A percentile compares a stretch with the other conserved stretches of the same genome.
Conservation (phyloP, 2,113 vertebrate species). For the Scophthalmus maximus region DNA sequence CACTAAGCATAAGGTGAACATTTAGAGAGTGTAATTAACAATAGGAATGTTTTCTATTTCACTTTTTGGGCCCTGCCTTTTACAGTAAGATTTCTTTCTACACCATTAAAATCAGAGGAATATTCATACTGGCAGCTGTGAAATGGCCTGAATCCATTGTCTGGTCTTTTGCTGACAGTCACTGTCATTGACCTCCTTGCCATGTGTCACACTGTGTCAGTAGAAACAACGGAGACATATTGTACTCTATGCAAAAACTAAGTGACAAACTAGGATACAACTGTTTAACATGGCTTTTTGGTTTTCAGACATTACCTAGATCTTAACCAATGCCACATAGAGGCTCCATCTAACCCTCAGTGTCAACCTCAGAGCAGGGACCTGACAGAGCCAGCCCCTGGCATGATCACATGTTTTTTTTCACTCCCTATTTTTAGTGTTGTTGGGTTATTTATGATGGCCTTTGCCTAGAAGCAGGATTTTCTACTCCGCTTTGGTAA, state of each 20-base stretch:
- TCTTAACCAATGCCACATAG: neutral
- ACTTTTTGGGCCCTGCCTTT: neutral
- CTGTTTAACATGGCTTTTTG: slow-evolving; percentile 3
- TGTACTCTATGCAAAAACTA: neutral
- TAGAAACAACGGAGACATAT: neutral
- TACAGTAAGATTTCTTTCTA: neutral
- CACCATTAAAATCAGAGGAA: neutral
- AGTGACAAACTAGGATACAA: neutral
- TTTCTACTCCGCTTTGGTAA: slow-evolving; percentile 33
- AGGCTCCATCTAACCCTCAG: slow-evolving; percentile 24
- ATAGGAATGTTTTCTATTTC: neutral
- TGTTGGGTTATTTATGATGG: slow-evolving; percentile 67
- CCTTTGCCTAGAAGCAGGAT: slow-evolving; percentile 57
- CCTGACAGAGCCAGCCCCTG: slow-evolving; percentile 48
- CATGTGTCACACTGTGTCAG: neutral
- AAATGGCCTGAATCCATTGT: slow-evolving; percentile 4
- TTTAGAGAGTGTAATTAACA: neutral
- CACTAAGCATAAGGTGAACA: neutral
- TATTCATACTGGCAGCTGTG: neutral
- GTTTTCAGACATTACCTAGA: slow-evolving; percentile 13
- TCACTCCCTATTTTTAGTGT: slow-evolving; percentile 57
- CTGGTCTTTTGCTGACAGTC: slow-evolving; percentile 4
- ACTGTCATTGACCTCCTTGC: slow-evolving; percentile 17
- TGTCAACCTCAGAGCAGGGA: slow-evolving; percentile 54
- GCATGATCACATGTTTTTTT: slow-evolving; percentile 48